These are phyloP conservation scores for Periplaneta americana DNA, from an alignment of 1,140 invertebrate genomes.

Conservation along the genomic window DNA sequence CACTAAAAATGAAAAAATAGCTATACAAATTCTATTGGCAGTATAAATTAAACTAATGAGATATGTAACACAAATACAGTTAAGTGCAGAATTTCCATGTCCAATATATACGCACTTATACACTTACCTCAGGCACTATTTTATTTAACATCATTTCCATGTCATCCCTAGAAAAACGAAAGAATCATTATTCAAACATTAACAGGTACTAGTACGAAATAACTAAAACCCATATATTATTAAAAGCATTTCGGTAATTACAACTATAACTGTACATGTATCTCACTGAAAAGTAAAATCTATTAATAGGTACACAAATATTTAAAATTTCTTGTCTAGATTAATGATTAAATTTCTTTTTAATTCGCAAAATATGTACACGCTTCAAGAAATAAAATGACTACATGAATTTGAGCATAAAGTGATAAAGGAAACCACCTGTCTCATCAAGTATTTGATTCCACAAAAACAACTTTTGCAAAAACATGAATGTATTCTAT, in stretches of 20 bases:
- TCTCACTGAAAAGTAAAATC: neutral
- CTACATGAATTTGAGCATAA: no score
- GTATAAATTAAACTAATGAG: neutral
- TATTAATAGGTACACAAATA: no score
- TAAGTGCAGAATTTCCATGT: neutral
- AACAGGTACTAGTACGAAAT: neutral
- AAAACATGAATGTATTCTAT: no score
- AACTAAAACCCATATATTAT: neutral
- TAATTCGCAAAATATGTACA: no score
- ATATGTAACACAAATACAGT: neutral
- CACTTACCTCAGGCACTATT: constrained; percentile 85
- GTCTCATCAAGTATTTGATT: no score
- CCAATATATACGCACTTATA: neutral
- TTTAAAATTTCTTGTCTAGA: no score
- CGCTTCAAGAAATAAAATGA: no score
- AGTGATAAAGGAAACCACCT: no score
- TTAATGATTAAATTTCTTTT: no score
- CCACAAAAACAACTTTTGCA: no score
- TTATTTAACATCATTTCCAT: constrained; percentile 99
- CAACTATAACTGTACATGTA: neutral
- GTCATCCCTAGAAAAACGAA: constrained; percentile 61
- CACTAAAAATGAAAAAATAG: neutral
- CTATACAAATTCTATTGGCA: neutral
- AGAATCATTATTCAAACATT: neutral
- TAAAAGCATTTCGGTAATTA: neutral